Evolutionary conservation across 2,113 vertebrate species (phyloP).

Genomic region (Cyphomyrus plagiostoma): DNA sequence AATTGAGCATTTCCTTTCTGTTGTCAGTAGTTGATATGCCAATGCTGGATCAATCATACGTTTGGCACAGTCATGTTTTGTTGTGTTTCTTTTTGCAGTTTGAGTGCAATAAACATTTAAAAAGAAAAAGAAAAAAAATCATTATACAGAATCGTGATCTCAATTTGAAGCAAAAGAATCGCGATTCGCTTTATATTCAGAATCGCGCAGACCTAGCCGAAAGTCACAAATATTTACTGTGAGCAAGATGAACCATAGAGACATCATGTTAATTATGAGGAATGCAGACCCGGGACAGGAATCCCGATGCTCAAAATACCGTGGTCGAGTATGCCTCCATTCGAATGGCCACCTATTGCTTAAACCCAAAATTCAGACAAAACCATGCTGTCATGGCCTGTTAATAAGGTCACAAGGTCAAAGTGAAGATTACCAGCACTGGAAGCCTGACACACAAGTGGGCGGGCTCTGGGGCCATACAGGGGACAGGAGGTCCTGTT

Average conservation of each 20-base stretch:
- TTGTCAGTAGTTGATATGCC: too few species aligned
- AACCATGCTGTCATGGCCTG: constrained; percentile 37
- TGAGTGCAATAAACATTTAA: too few species aligned
- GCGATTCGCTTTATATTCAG: too few species aligned
- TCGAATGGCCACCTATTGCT: constrained; percentile 41
- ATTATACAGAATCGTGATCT: too few species aligned
- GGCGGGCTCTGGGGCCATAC: constrained; percentile 39
- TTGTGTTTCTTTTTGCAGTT: too few species aligned
- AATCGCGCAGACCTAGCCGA: too few species aligned
- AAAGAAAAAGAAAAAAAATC: too few species aligned
- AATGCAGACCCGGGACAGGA: constrained; percentile 44
- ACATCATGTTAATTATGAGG: constrained; percentile 42
- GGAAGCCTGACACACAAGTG: constrained; percentile 31
- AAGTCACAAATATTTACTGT: not conserved
- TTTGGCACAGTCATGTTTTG: too few species aligned
- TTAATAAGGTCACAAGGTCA: constrained; percentile 53
- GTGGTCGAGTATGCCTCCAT: constrained; percentile 22
- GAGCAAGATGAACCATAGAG: not conserved
- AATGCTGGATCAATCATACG: too few species aligned
- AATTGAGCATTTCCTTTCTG: too few species aligned
- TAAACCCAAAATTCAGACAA: constrained; percentile 45
- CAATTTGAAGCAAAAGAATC: too few species aligned
- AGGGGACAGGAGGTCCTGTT: constrained; percentile 37
- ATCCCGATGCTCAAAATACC: constrained; percentile 51
- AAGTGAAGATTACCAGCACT: constrained; percentile 54